phyloP scores from a whole-genome alignment of 2,797 vertebrate genomes.

The Hipposideros larvatus region DNA sequence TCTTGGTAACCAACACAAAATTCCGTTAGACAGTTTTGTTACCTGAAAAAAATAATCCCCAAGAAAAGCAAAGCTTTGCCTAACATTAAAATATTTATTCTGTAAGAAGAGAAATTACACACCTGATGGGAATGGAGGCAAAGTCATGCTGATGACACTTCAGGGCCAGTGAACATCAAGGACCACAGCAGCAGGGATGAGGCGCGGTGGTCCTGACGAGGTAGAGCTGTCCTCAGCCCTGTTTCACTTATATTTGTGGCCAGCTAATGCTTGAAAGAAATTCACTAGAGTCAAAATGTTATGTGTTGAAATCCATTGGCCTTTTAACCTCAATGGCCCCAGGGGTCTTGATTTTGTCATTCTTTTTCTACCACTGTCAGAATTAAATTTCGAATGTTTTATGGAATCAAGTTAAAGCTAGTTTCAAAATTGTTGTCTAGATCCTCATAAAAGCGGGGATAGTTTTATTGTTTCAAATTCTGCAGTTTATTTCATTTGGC shows the following conservation, averaged over 20 bases:
- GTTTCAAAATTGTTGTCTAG: neutral
- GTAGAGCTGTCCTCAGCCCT: no score
- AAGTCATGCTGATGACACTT: neutral
- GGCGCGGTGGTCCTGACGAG: neutral
- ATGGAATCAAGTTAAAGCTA: neutral
- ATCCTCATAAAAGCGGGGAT: neutral
- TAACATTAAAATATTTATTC: neutral
- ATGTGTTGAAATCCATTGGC: neutral
- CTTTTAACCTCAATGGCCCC: neutral
- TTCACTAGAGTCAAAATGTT: neutral
- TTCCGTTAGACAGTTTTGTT: neutral
- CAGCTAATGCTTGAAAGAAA: neutral
- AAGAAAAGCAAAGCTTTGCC: neutral
- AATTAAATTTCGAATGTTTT: neutral
- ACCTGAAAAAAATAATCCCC: neutral
- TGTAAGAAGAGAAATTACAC: neutral
- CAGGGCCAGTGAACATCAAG: neutral
- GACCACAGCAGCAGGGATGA: no score
- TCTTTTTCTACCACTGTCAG: neutral
- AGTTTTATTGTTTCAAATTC: neutral
- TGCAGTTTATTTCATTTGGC: neutral
- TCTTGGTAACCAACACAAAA: neutral
- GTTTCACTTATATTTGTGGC: neutral
- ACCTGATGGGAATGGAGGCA: neutral
- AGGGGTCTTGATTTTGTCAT: neutral